Base-by-base conservation (phyloP, 2,888 invertebrate species). In the Erebia epiphron region DNA sequence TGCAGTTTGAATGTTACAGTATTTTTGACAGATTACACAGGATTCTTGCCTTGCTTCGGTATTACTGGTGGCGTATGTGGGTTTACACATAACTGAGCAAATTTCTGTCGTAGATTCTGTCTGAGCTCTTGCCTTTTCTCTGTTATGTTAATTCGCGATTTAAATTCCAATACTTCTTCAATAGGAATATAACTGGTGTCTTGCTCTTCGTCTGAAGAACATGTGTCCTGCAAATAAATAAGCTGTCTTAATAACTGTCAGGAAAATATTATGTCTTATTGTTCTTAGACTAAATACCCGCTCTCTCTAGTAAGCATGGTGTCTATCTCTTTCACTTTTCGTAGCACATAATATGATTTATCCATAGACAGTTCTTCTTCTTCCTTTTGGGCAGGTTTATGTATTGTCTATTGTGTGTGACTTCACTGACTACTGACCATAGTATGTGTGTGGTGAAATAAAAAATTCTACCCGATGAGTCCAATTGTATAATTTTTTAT, bases 161-260 rank as follows among this genome's bases (percentile, higher is more conserved):
- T 96, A 88, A 98, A 98, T 90, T 97, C 97, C 90, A 96, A 94
- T 77, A 98, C 96, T 87, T 98, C 98, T 90, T 98, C 98, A 79
- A 96, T 95, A 77, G 98, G 97, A 94, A 98, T 98, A 94, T 96
- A 96, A 92, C 96, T 95, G 79, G 94, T 95, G 80, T 96, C 96
- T 78, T 96, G 96, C 83, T 96, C 96, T 78, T 96, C 96, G 74
- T 96, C 97, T 76, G 95, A 96, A 78, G 97, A 96, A 93, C 96
- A 96, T 76, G 96, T 96, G 81, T 97, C 96, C 97, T 97, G 16
- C n/a, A 67, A 67, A 49, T 26, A 57, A 66, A 41, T 35, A 11
- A 26, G n/a, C 7, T 8, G 52, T 52, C 2, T 8, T 50, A 3
- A 52, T 1, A 52, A n/a, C 52, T 52, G 13, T 13, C 13, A 46